phyloP scores from a whole-genome alignment of 2,888 invertebrate genomes.

The Autographa gamma region DNA sequence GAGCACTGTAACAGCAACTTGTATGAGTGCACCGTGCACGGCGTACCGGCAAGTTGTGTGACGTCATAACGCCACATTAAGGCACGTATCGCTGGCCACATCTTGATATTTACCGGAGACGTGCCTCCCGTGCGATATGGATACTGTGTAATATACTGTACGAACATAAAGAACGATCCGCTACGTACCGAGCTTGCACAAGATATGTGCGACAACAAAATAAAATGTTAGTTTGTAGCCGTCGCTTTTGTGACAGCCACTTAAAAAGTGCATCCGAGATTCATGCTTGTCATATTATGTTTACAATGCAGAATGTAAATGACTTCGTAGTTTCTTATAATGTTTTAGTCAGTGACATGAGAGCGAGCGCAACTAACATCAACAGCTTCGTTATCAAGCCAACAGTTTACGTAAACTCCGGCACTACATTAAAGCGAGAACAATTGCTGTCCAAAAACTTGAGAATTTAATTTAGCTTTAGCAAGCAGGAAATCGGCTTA shows the following conservation, averaged over 20 bases:
- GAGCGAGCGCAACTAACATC: background rate
- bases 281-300: background rate
- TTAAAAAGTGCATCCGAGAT: background rate
- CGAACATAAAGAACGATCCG: background rate
- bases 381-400: background rate
- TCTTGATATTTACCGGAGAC: conserved; percentile 37
- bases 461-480: conserved; percentile 46
- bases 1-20: conserved; percentile 33
- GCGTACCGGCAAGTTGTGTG: conserved; percentile 19
- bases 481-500: conserved; percentile 49
- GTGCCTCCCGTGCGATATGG: conserved; percentile 26
- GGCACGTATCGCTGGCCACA: conserved; percentile 29
- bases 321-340: background rate
- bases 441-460: conserved; percentile 25
- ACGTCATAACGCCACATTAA: conserved; percentile 12
- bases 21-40: conserved; percentile 18
- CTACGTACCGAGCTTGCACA: background rate
- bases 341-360: background rate
- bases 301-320: background rate
- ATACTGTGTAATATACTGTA: conserved; percentile 24
- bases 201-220: background rate
- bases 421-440: conserved; percentile 10
- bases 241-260: background rate
- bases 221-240: conserved; percentile 1
- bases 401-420: background rate